Evolutionary conservation across 2,797 vertebrate genomes (phyloP), one percentile per base, ranked within the genome.

Genomic region (Rhinatrema bivittatum): DNA sequence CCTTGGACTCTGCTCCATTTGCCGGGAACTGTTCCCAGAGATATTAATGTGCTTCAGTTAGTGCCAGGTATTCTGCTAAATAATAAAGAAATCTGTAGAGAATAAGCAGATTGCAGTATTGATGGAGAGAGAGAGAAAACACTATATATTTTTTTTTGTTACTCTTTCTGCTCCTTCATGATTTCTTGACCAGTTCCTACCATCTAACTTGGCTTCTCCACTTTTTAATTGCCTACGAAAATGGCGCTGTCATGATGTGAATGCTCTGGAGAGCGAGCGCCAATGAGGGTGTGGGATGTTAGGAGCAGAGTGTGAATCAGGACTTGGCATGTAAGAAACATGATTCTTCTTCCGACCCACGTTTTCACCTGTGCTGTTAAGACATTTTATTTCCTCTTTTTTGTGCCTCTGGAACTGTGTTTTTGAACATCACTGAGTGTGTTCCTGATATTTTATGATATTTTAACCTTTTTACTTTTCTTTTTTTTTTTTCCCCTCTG

Each of bases 161-260:
- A 38, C 32, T 29, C 50, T 50, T 32, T 50, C 42, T 50, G 28
- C 26, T 29, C n/a, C 21, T 15, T 20, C 12, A 34, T 32, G 42
- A 34, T 43, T 28, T 50, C n/a, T 43, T 50, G 46, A 50, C 50
- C 50, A 34, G 50, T 50, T 43, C 47, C 34, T 50, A 43, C 42
- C 47, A 33, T 34, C 50, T 43, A 38, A 50, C 50, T 43, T 50
- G 44, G 47, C 30, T 33, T 50, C 35, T 35, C 22, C 50, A 44
- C 50, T 40, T 44, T 50, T 50, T 50, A 50, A 50, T 50, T 50
- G 50, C 47, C 35, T 25, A 29, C 38, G 35, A 25, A 38, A 29
- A 33, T 22, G 30, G 25, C 21, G 18, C 39, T 39, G 23, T 50
- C n/a, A n/a, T n/a, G n/a, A n/a, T 43, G 37, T 18, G 28, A 24